Evolutionary conservation across 1,140 invertebrate genomes (phyloP), one percentile per base, ranked within the genome.

Genomic region (Homarus americanus): DNA sequence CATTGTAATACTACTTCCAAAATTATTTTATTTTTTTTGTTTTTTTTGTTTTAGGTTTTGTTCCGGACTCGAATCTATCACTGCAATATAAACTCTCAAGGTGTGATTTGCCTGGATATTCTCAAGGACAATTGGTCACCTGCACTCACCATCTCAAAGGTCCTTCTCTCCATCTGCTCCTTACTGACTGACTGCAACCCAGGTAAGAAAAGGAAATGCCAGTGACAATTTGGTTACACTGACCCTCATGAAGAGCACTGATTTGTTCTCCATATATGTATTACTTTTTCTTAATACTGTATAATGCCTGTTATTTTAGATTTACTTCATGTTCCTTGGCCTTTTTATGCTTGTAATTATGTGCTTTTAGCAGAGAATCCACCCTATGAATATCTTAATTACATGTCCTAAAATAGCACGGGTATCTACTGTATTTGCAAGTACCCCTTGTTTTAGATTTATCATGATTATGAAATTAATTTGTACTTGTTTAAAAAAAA

Each of bases 41-140:
- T 28, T 75, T 40, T 91, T 58, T 82, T 66, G 66, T 34, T 63
- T 17, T 80, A 93, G 92, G 98, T 99, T 78, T 98, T 98, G 94
- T 99, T 99, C 95, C 96, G 98, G 93, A 98, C 98, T 91, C 96
- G 98, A 93, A 99, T 99, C 94, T 99, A 99, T 94, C 98, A 99
- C 94, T 99, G 98, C 95, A 99, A 99, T 95, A 99, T 99, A 94
- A 99, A 99, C 95, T 98, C 97, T 94, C 98, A 98, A 95, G 98
- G 98, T 93, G 97, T 98, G 36, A 99, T 99, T 94, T 99, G 98
- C 94, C 95, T 99, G 94, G 98, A 99, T 94, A 99, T 99, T 93
- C 95, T 99, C 82, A 99, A 99, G 95, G 98, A 98, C 94, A 98
- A 98, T 94, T 99, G 98, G 98, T 98, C 97, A 53, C 98, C 98